Evolutionary conservation across 2,113 vertebrate species (phyloP), one percentile per base, ranked within the genome.

Genomic region (Anser brachyrhynchus): DNA sequence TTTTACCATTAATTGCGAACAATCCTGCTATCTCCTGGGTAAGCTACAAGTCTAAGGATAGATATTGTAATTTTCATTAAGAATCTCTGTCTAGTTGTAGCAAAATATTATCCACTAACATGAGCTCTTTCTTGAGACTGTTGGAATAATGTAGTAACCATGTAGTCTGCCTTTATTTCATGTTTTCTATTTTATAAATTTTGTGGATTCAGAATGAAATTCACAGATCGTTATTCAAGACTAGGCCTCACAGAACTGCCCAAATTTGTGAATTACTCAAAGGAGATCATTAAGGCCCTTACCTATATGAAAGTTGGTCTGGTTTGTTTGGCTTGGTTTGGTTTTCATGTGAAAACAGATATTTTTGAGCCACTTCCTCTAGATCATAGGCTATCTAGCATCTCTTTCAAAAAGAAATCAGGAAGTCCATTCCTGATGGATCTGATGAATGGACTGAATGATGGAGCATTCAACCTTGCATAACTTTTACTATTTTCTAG

Each of bases 261-360:
- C 46, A 49, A 21, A 49, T 49, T 21, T 49, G 15, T 17, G 20
- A 67, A 49, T 57, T 49, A 16, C 13, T 23, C 12, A 59, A 70
- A 65, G 54, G 4, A 69, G 28, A 8, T 2, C 9, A 70, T 59
- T 65, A 59, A 39, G 26, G 20, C 16, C 49, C 2, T 66, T 33
- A 43, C 9, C 6, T 74, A 46, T 78, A 35, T 52, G 35, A 41
- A 65, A 49, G 33, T 37, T 44, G 19, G 13, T 4, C 73, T 4
- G 9, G 2, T 3, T 1, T 41, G 10, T 49, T 49, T 49, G 46
- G 46, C 46, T 78, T 4, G 9, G 4, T 3, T 1, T 41, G 11
- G 25, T 65, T 62, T 66, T 44, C 1, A 25, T n/a, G 2, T 5
- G 33, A 76, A 77, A 82, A 18, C 8, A 5, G 1, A 8, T 52